Base-by-base conservation (phyloP, 2,888 invertebrate genomes). In the Phyto melanocephala region DNA sequence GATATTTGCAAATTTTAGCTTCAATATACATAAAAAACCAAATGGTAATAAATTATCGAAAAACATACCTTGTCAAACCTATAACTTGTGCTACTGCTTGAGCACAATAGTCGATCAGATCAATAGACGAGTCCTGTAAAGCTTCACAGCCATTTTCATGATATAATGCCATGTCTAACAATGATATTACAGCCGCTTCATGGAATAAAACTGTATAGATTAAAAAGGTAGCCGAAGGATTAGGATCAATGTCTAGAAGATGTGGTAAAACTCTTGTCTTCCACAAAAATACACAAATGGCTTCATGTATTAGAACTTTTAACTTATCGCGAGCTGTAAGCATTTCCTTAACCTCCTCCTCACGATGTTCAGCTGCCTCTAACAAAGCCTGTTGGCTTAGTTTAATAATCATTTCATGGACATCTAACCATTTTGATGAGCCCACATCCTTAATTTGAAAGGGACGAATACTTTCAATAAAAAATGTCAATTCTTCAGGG, bases 351-450 rank as follows among this genome's bases (percentile, higher is more conserved):
- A 97, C 95, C 68, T 94, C 93, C 91, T 98, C 98, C 90, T 97
- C 97, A 85, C 94, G 94, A 87, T 95, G 92, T 28, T 93, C 93
- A 11, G 94, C 93, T 0, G 96, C 96, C 92, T 97, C 97, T 50
- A 96, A 90, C 52, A 96, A 93, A 1, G 97, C 97, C 92, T 98
- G 96, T 90, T 98, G 97, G 87, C 96, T 96, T 11, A 98, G 90
- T 90, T 97, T 96, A 87, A 97, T 95, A 8, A 97, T 89, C 86
- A 95, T 93, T 88, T 96, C 95, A 88, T 98, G 97, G 91, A 94
- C 94, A 86, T 96, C 95, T 58, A 96, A 91, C 96, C 96, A 97
- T 68, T 95, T 96, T 86, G 92, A 92, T 62, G 92, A 93, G 63
- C 96, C 97, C 81, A 97, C 92, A 82, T 93, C 93, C 83, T 93